These are phyloP conservation scores for Plodia interpunctella DNA, from an alignment of 1,140 invertebrate species.

Conservation along the genomic window DNA sequence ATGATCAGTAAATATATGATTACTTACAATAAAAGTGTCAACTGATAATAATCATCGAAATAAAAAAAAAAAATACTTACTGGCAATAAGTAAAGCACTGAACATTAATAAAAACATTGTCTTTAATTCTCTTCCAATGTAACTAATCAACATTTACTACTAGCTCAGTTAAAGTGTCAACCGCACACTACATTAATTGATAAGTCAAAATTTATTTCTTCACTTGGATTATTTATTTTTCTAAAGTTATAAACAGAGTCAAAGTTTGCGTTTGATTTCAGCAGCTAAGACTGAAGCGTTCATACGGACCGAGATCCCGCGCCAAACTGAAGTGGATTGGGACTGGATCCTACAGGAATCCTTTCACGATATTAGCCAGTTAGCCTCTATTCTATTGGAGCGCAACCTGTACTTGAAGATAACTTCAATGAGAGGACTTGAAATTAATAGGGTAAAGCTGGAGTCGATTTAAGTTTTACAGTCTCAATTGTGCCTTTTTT, in stretches of 20 bases:
- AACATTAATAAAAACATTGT: constrained; percentile 1
- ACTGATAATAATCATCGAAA: no score
- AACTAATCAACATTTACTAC: not conserved
- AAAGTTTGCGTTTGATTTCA: not conserved
- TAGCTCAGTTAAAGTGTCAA: no score
- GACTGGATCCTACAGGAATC: not conserved
- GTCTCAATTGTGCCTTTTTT: no score
- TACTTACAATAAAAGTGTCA: no score
- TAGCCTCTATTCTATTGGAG: not conserved
- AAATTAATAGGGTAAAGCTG: not conserved
- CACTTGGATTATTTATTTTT: no score
- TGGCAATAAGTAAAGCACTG: not conserved
- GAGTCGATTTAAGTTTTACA: no score
- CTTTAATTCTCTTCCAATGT: not conserved
- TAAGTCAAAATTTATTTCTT: no score
- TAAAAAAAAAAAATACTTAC: not conserved
- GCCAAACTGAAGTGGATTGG: constrained; percentile 3
- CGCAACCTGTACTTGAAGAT: not conserved
- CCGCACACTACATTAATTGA: no score
- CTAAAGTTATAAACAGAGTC: not conserved
- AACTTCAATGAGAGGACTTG: not conserved
- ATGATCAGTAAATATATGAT: no score
- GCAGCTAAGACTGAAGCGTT: not conserved
- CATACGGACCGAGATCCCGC: not conserved
- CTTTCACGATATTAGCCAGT: not conserved